These are phyloP conservation scores for Melanophora roralis DNA, from an alignment of 2,888 invertebrate genomes.

Conservation along the genomic window DNA sequence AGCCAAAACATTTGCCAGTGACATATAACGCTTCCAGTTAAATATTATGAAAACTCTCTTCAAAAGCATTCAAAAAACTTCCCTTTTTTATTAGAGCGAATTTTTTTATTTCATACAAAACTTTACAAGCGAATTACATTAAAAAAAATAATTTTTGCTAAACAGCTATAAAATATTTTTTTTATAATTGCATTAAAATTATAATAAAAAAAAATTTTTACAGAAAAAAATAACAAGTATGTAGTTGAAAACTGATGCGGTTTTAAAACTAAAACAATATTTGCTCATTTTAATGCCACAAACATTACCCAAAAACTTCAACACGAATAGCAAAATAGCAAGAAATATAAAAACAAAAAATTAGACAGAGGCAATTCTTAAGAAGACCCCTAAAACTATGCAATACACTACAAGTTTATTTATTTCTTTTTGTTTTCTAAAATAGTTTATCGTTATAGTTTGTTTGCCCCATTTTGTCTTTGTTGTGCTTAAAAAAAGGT, in stretches of 20 bases:
- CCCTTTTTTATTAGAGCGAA: too few relatives aligned
- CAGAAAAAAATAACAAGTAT: background rate
- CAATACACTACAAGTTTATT: slow-evolving; percentile 19
- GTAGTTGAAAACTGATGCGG: slow-evolving; percentile 40
- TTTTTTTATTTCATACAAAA: too few relatives aligned
- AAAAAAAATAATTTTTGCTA: slow-evolving; percentile 10
- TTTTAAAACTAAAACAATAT: slow-evolving; percentile 47
- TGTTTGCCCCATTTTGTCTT: slow-evolving; percentile 25
- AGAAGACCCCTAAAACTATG: slow-evolving; percentile 54
- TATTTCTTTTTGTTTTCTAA: slow-evolving; percentile 62
- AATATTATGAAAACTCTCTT: too few relatives aligned
- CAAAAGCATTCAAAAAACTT: too few relatives aligned
- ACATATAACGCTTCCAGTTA: too few relatives aligned
- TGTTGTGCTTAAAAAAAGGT: slow-evolving; percentile 2
- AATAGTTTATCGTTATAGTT: slow-evolving; percentile 67
- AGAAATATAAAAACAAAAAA: slow-evolving; percentile 2
- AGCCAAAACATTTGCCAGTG: too few relatives aligned
- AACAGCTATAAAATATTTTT: slow-evolving; percentile 19
- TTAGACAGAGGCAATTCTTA: slow-evolving; percentile 29
- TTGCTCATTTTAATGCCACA: slow-evolving; percentile 54
- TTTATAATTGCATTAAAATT: slow-evolving; percentile 42
- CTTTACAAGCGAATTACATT: slow-evolving; percentile 18
- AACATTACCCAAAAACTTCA: slow-evolving; percentile 4
- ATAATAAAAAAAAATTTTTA: background rate
- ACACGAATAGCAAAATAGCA: background rate